Conservation (phyloP, 2,888 invertebrate species). For the Bimastos eiseni region DNA sequence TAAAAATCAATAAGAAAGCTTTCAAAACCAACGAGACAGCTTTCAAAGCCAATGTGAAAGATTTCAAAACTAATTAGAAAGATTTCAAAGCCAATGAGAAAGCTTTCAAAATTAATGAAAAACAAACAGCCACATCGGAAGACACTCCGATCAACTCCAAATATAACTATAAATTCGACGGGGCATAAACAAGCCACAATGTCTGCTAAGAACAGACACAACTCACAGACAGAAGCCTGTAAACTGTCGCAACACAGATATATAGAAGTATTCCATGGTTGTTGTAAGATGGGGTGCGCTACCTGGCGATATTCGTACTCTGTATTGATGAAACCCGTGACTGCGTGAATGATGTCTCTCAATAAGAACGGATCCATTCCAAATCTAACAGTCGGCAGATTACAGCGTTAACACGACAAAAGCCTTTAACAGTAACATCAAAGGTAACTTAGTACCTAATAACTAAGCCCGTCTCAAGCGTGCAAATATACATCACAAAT, state of each 20-base stretch:
- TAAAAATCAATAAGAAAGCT: background rate
- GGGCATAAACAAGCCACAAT: background rate
- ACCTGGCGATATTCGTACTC: conserved; percentile 57
- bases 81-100: no score
- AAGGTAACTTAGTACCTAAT: background rate
- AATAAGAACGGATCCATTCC: conserved; percentile 54
- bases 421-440: no score
- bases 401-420: background rate
- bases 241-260: background rate
- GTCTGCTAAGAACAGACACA: background rate
- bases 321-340: conserved; percentile 54
- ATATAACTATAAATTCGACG: no score
- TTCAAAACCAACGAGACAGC: background rate
- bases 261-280: no score
- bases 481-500: no score
- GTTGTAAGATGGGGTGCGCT: conserved; percentile 14
- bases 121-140: no score
- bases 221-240: background rate
- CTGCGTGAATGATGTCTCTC: conserved; percentile 54
- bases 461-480: background rate
- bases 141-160: no score
- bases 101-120: no score
- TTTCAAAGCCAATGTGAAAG: background rate
- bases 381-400: conserved; percentile 48
- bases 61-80: no score